These are phyloP conservation scores for Vulpes lagopus DNA, from an alignment of 2,113 vertebrate genomes.

Conservation along the genomic window DNA sequence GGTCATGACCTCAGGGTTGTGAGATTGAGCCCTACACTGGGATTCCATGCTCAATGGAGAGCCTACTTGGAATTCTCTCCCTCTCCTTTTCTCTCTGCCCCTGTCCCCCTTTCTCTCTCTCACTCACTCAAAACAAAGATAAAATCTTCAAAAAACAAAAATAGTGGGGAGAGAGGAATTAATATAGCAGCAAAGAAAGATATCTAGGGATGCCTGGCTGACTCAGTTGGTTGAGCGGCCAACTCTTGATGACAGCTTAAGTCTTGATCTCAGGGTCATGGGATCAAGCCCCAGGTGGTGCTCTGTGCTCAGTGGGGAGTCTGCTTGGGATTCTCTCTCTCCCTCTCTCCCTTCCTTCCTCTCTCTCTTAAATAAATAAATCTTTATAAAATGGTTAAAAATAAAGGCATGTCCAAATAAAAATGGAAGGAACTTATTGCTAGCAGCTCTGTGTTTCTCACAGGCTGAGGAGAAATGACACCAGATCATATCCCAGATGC, in stretches of 20 bases:
- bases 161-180: neutral
- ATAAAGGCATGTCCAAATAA: neutral
- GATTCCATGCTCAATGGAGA: neutral
- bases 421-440: neutral
- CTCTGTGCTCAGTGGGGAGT: neutral
- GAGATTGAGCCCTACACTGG: neutral
- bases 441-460: neutral
- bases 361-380: neutral
- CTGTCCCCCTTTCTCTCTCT: too few relatives aligned
- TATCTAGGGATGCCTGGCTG: neutral
- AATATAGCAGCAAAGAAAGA: neutral
- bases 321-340: neutral
- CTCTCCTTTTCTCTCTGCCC: too few relatives aligned
- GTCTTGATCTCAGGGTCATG: neutral
- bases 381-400: neutral
- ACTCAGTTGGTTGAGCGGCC: neutral
- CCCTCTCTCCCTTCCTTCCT: neutral
- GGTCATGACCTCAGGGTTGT: neutral
- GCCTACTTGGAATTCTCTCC: neutral
- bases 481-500: neutral
- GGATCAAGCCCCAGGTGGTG: neutral
- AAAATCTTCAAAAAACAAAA: neutral
- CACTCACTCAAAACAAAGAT: neutral
- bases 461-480: neutral
- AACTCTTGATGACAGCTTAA: neutral